phyloP scores from a whole-genome alignment of 2,888 invertebrate genomes.

The Lepidochrysops patricia region DNA sequence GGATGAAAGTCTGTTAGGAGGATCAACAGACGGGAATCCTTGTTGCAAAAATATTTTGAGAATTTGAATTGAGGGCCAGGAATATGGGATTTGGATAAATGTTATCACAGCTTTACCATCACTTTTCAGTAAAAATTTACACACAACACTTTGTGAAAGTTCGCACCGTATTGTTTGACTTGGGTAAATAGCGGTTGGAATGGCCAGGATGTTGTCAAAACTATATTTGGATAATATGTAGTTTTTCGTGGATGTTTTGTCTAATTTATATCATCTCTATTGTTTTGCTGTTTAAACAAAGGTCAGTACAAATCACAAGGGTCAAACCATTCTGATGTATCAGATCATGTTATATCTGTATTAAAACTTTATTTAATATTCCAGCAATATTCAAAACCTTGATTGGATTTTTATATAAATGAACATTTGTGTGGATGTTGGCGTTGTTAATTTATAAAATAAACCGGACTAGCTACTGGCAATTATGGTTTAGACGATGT shows the following conservation, averaged over 20 bases:
- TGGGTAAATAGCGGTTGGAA: constrained; percentile 31
- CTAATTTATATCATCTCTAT: constrained; percentile 27
- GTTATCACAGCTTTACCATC: constrained; percentile 63
- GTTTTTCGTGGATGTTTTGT: constrained; percentile 37
- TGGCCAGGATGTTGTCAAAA: constrained; percentile 28
- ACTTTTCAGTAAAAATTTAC: constrained; percentile 65
- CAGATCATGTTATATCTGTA: constrained; percentile 55
- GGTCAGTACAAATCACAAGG: constrained; percentile 66
- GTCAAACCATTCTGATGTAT: constrained; percentile 55
- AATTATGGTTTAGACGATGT: constrained; percentile 57
- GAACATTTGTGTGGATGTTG: constrained; percentile 63
- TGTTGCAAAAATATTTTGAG: neutral
- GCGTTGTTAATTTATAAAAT: constrained; percentile 59
- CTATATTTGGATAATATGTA: constrained; percentile 34
- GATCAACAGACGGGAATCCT: neutral
- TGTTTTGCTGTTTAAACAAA: constrained; percentile 33
- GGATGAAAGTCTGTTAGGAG: neutral
- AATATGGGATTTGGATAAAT: constrained; percentile 30
- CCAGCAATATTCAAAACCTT: constrained; percentile 68
- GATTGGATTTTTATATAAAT: constrained; percentile 64
- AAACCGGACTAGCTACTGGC: constrained; percentile 48
- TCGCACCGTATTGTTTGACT: constrained; percentile 39
- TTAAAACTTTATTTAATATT: constrained; percentile 74
- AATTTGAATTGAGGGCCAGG: constrained; percentile 16
- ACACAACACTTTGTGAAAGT: constrained; percentile 52